A percentile compares a stretch with the other conserved stretches of the same genome.
phyloP scores from a whole-genome alignment of 2,113 vertebrate genomes.

The Arothron firmamentum region DNA sequence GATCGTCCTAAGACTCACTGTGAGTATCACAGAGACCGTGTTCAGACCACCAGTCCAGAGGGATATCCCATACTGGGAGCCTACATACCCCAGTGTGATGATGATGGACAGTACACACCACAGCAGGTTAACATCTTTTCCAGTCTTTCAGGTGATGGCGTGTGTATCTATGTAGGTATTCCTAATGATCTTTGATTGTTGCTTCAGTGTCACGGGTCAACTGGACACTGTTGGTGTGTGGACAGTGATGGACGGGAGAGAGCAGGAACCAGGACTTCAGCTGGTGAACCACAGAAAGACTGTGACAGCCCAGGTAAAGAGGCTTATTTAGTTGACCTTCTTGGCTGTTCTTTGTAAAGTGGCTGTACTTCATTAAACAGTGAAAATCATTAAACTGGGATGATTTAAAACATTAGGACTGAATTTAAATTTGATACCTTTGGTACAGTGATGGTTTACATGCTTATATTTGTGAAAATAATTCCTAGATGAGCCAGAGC shows the following conservation, averaged over 20 bases:
- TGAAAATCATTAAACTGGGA: no score
- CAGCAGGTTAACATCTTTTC: constrained; percentile 35
- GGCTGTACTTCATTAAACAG: no score
- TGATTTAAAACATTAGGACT: no score
- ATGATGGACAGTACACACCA: constrained; percentile 71
- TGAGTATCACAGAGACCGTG: constrained; percentile 66
- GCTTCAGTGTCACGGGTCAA: constrained; percentile 61
- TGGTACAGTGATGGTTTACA: no score
- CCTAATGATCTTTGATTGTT: neutral
- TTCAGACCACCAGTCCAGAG: constrained; percentile 37
- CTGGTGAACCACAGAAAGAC: constrained; percentile 49
- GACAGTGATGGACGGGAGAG: constrained; percentile 72
- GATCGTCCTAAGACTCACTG: constrained; percentile 62
- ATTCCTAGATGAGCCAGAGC: constrained; percentile 8
- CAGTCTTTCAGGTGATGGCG: no score
- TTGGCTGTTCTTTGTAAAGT: no score
- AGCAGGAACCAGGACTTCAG: constrained; percentile 66
- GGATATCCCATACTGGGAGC: constrained; percentile 34
- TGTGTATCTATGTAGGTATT: neutral
- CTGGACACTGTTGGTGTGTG: constrained; percentile 86
- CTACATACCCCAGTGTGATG: constrained; percentile 77
- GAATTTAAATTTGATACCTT: no score
- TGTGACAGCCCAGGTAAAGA: constrained; percentile 69
- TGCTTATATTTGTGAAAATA: no score
- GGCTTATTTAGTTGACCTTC: neutral